Evolutionary conservation across 2,888 invertebrate species (phyloP).

Genomic region (Limnephilus marmoratus): DNA sequence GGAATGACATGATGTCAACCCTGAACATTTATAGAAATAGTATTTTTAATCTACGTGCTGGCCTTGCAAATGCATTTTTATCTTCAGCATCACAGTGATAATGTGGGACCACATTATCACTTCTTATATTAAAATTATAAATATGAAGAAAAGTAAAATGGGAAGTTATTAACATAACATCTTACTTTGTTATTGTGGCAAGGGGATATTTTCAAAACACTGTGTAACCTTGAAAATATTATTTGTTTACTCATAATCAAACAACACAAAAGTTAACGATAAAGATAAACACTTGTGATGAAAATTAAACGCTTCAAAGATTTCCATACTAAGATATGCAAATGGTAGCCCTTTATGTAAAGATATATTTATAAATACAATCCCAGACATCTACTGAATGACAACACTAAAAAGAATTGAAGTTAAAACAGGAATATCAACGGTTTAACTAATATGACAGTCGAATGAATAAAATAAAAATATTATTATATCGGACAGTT

Average conservation of each 20-base stretch:
- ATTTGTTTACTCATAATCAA: slow-evolving; percentile 20
- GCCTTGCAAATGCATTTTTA: neutral
- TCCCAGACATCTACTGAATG: neutral
- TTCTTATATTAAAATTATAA: neutral
- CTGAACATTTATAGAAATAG: neutral
- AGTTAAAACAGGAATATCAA: neutral
- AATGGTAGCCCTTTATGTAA: neutral
- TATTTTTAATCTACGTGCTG: neutral
- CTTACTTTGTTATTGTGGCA: slow-evolving; percentile 5
- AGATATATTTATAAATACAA: neutral
- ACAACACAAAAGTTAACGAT: slow-evolving; percentile 7
- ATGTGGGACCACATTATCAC: neutral
- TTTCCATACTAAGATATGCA: neutral
- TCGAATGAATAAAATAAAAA: neutral
- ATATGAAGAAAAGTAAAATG: neutral
- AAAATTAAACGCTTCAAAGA: neutral
- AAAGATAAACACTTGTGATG: neutral
- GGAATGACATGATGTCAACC: neutral
- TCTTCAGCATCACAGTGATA: neutral
- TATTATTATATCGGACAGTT: neutral
- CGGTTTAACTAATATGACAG: neutral
- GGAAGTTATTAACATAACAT: slow-evolving; percentile 1
- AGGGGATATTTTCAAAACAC: slow-evolving; percentile 28
- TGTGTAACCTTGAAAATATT: slow-evolving; percentile 16
- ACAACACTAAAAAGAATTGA: neutral